These are phyloP conservation scores for Chinchilla lanigera DNA, from an alignment of 2,113 vertebrate species.

Conservation along the genomic window DNA sequence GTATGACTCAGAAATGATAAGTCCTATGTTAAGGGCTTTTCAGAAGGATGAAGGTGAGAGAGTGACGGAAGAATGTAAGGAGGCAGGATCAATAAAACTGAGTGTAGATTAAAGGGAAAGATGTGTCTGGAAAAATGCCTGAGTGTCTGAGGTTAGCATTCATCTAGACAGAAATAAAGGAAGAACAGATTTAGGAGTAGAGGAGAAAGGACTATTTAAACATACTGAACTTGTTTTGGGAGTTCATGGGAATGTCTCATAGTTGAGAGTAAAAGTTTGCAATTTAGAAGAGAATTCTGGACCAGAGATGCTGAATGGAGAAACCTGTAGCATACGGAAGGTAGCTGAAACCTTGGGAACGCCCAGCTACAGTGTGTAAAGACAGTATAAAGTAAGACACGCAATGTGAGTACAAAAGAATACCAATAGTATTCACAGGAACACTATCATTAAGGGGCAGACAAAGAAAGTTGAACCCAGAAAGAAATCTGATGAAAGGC, in stretches of 20 bases:
- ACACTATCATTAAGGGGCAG: background rate
- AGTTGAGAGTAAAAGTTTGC: background rate
- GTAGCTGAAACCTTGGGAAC: background rate
- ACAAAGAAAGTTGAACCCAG: background rate
- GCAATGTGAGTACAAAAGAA: background rate
- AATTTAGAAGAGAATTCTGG: background rate
- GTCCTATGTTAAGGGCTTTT: background rate
- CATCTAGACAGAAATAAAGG: background rate
- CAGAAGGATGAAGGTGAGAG: conserved; percentile 35
- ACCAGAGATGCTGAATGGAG: background rate
- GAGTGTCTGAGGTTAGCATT: background rate
- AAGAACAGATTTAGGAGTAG: background rate
- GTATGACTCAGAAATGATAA: background rate
- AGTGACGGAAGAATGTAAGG: background rate
- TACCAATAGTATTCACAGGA: background rate
- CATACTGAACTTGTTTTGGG: background rate
- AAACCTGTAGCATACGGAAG: background rate
- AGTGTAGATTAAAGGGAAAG: background rate
- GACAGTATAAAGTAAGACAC: background rate
- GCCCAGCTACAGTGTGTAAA: background rate
- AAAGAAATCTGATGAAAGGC: background rate
- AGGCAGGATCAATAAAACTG: background rate
- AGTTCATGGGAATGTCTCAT: background rate
- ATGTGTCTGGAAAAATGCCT: background rate
- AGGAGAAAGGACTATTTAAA: background rate